Evolutionary conservation across 2,113 vertebrate genomes (phyloP).

Genomic region (Ptychochromis oligacanthus): DNA sequence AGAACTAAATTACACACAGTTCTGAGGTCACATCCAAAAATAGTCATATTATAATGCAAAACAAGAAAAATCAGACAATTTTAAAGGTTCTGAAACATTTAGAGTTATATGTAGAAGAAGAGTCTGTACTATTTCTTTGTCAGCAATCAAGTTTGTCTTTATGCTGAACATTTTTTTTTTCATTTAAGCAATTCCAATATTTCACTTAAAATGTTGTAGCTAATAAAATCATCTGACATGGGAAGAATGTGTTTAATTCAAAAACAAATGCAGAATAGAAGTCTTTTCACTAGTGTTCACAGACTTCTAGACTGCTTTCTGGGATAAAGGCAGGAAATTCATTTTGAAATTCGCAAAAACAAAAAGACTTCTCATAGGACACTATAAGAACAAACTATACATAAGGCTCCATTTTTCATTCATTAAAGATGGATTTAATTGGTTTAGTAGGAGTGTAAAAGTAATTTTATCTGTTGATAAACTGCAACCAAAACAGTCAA

Average conservation of each 20-base stretch:
- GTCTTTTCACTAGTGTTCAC: not conserved
- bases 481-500: not conserved
- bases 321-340: not conserved
- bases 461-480: not conserved
- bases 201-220: too few species aligned
- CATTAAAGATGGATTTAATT: not conserved
- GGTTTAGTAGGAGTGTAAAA: not conserved
- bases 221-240: too few species aligned
- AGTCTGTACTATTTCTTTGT: too few species aligned
- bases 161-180: too few species aligned
- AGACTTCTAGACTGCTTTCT: not conserved
- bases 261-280: too few species aligned
- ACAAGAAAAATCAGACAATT: not conserved
- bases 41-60: not conserved
- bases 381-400: not conserved
- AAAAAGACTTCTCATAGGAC: not conserved
- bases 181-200: too few species aligned
- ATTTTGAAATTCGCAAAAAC: not conserved
- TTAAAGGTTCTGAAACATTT: not conserved
- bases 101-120: not conserved
- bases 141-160: too few species aligned
- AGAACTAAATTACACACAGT: accelerated
- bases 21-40: not conserved
- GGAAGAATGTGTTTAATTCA: too few species aligned
- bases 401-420: not conserved